Evolutionary conservation across 1,140 invertebrate species (phyloP).

Genomic region (Drosophila nikananu): DNA sequence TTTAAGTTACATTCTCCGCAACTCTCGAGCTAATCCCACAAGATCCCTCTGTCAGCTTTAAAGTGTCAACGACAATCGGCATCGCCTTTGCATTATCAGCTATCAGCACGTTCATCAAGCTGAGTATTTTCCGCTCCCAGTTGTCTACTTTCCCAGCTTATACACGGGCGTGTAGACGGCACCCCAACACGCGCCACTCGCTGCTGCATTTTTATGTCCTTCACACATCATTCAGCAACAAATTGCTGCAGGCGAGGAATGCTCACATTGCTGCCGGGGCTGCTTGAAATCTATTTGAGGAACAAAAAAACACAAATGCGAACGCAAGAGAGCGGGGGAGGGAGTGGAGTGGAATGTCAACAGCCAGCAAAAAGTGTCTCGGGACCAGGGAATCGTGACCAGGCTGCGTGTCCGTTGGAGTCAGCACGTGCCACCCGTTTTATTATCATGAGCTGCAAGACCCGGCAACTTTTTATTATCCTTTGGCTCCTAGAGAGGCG

Average conservation of each 20-base stretch:
- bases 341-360: slow-evolving; percentile 64
- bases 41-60: slow-evolving; percentile 21
- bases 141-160: slow-evolving; percentile 57
- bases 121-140: slow-evolving; percentile 50
- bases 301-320: slow-evolving; percentile 52
- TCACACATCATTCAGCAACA: slow-evolving; percentile 82
- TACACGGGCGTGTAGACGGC: neutral
- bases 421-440: slow-evolving; percentile 78
- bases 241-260: slow-evolving; percentile 72
- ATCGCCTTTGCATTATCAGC: slow-evolving; percentile 48
- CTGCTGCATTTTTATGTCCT: slow-evolving; percentile 74
- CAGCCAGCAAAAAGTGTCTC: slow-evolving; percentile 57
- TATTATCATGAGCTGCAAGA: slow-evolving; percentile 76
- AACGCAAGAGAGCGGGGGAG: neutral
- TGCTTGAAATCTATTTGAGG: slow-evolving; percentile 75
- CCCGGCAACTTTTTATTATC: slow-evolving; percentile 80
- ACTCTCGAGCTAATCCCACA: neutral
- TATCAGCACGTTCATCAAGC: slow-evolving; percentile 66
- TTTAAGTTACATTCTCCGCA: neutral
- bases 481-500: slow-evolving; percentile 40
- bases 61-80: slow-evolving; percentile 38
- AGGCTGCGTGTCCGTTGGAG: slow-evolving; percentile 76
- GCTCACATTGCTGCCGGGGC: slow-evolving; percentile 65
- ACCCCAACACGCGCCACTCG: slow-evolving; percentile 16
- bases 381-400: slow-evolving; percentile 65